Conservation (phyloP, 2,797 vertebrate genomes). For the Macropodus opercularis region DNA sequence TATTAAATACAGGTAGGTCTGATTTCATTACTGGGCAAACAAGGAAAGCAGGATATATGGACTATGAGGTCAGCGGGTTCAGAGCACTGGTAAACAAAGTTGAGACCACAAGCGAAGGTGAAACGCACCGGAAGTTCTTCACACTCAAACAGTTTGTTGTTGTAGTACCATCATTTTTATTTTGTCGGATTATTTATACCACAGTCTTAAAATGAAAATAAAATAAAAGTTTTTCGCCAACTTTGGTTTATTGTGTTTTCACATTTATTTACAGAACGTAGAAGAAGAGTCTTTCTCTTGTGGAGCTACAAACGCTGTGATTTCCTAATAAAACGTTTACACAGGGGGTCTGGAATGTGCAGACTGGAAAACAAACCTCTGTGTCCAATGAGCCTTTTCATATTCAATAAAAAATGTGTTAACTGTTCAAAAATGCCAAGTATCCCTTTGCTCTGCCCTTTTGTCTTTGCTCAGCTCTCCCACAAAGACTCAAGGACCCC, state of each 20-base stretch:
- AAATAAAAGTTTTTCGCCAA: too few relatives aligned
- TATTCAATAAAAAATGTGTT: slow-evolving; percentile 55
- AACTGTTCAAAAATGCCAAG: slow-evolving; percentile 69
- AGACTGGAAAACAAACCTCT: slow-evolving; percentile 44
- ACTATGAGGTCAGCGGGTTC: slow-evolving; percentile 28
- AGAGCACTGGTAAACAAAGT: slow-evolving; percentile 32
- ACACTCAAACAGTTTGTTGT: background rate
- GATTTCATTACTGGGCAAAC: slow-evolving; percentile 55
- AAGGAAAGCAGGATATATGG: slow-evolving; percentile 17
- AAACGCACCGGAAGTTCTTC: background rate
- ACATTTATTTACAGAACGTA: too few relatives aligned
- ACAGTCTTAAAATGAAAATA: background rate
- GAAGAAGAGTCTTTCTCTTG: too few relatives aligned
- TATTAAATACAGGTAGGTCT: slow-evolving; percentile 57
- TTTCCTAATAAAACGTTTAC: slow-evolving; percentile 41
- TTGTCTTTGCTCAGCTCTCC: slow-evolving; percentile 53
- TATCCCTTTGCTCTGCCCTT: slow-evolving; percentile 46
- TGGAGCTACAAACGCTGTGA: slow-evolving; percentile 25
- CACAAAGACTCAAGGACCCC: slow-evolving; percentile 62
- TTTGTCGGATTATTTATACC: background rate
- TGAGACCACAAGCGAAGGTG: slow-evolving; percentile 11
- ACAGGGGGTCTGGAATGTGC: slow-evolving; percentile 72
- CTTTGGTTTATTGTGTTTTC: too few relatives aligned
- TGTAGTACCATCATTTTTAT: background rate
- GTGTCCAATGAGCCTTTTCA: slow-evolving; percentile 35